A percentile compares a stretch with the other conserved stretches of the same genome.
Evolutionary conservation across 2,888 invertebrate genomes (phyloP).

Genomic region (Agriopis aurantiaria): DNA sequence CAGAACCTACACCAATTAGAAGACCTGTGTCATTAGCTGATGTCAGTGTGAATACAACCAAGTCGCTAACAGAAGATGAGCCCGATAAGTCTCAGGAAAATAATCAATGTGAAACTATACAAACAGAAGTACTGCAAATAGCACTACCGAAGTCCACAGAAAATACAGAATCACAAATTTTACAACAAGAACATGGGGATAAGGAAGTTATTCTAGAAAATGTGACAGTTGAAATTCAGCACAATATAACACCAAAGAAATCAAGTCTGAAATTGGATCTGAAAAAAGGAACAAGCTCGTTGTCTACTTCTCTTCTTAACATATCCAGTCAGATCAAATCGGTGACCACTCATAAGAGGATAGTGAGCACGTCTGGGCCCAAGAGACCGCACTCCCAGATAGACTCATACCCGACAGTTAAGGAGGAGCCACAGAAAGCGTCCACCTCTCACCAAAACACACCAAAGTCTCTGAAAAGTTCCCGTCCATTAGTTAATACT

Average conservation of each 20-base stretch:
- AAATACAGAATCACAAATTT: slow-evolving; percentile 38
- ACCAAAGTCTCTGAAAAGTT: slow-evolving; percentile 76
- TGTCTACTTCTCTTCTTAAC: slow-evolving; percentile 77
- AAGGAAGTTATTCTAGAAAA: slow-evolving; percentile 76
- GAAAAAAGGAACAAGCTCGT: slow-evolving; percentile 78
- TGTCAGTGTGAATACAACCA: slow-evolving; percentile 78
- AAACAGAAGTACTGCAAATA: slow-evolving; percentile 43
- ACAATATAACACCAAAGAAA: slow-evolving; percentile 82
- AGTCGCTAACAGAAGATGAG: slow-evolving; percentile 70
- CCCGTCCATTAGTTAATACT: slow-evolving; percentile 84
- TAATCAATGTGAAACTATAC: slow-evolving; percentile 46
- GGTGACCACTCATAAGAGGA: slow-evolving; percentile 80
- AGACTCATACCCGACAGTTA: slow-evolving; percentile 65
- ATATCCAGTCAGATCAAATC: slow-evolving; percentile 84
- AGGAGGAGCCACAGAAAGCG: slow-evolving; percentile 62
- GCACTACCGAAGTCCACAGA: slow-evolving; percentile 42
- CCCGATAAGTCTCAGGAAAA: slow-evolving; percentile 52
- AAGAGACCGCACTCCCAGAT: slow-evolving; percentile 69
- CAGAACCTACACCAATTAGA: slow-evolving; percentile 61
- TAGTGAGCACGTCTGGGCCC: slow-evolving; percentile 80
- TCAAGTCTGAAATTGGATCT: slow-evolving; percentile 79
- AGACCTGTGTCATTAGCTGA: slow-evolving; percentile 73
- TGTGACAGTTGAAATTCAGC: slow-evolving; percentile 82
- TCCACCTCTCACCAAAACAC: slow-evolving; percentile 66
- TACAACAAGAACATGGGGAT: slow-evolving; percentile 54